phyloP scores from a whole-genome alignment of 2,113 vertebrate species.

The Microtus pennsylvanicus region DNA sequence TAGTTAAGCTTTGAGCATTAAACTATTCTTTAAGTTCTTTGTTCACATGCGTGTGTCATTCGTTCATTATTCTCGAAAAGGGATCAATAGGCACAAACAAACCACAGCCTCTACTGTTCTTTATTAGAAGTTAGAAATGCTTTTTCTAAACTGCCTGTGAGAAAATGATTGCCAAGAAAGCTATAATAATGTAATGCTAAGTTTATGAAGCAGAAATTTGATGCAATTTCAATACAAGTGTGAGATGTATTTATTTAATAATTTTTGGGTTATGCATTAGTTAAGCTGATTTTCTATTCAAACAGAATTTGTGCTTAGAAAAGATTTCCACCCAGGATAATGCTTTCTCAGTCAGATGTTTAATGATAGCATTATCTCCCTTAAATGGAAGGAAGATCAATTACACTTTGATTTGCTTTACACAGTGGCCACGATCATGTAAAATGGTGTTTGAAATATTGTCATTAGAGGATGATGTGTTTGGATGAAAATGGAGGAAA shows the following conservation, averaged over 20 bases:
- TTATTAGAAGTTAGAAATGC: background rate
- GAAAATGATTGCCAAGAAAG: conserved; percentile 33
- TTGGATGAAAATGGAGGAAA: conserved; percentile 19
- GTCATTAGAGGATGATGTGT: conserved; percentile 44
- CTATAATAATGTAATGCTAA: background rate
- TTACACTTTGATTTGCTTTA: conserved; percentile 54
- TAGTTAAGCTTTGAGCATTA: conserved; percentile 7
- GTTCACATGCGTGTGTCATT: background rate
- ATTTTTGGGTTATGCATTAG: conserved; percentile 44
- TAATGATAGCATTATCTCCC: conserved; percentile 44
- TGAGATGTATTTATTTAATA: conserved; percentile 50
- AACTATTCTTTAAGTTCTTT: conserved; percentile 31
- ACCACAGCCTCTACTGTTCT: conserved; percentile 3
- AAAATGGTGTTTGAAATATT: conserved; percentile 41
- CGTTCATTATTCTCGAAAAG: background rate
- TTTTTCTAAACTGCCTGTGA: background rate
- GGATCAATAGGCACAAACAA: background rate
- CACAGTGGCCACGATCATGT: background rate
- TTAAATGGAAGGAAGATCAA: conserved; percentile 24
- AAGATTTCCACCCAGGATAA: conserved; percentile 17
- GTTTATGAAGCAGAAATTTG: conserved; percentile 41
- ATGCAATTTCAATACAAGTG: conserved; percentile 45
- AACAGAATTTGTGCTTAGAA: conserved; percentile 52
- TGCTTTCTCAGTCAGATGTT: background rate
- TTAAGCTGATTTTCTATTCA: conserved; percentile 25